Percentiles rank a stretch among this genome's conserved stretches.
These are phyloP conservation scores for Bucco capensis DNA, from an alignment of 2,113 vertebrate genomes.

Conservation along the genomic window DNA sequence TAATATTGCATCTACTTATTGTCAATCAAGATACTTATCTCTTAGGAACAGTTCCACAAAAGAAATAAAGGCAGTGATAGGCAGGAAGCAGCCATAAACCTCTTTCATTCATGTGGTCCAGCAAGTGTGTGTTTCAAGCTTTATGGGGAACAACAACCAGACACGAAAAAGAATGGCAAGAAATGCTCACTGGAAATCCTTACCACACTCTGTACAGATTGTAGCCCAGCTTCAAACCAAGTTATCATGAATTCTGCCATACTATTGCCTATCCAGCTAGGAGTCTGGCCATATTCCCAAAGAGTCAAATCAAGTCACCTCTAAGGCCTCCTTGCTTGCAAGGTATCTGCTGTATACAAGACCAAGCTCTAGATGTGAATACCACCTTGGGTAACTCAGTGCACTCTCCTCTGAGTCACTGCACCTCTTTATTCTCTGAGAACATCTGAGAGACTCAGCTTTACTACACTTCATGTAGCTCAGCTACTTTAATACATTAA, in stretches of 20 bases:
- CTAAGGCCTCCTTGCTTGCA: neutral
- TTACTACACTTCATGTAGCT: neutral
- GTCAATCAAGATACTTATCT: neutral
- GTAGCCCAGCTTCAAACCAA: neutral
- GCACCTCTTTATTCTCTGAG: neutral
- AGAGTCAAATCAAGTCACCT: neutral
- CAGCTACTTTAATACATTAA: neutral
- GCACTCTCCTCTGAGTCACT: neutral
- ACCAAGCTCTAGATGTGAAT: neutral
- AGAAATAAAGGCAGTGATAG: neutral
- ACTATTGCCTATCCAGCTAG: neutral
- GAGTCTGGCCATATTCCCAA: neutral
- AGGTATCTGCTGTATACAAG: neutral
- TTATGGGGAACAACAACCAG: neutral
- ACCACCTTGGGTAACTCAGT: neutral
- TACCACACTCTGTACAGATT: neutral
- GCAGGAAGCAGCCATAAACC: neutral
- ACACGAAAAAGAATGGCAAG: neutral
- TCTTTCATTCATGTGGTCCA: neutral
- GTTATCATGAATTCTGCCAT: neutral
- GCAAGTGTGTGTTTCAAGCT: neutral
- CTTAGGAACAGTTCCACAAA: neutral
- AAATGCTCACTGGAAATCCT: neutral
- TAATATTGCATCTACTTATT: neutral
- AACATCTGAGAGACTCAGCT: neutral